Conservation (phyloP, 2,113 vertebrate genomes). For the Ibidorhyncha struthersii region DNA sequence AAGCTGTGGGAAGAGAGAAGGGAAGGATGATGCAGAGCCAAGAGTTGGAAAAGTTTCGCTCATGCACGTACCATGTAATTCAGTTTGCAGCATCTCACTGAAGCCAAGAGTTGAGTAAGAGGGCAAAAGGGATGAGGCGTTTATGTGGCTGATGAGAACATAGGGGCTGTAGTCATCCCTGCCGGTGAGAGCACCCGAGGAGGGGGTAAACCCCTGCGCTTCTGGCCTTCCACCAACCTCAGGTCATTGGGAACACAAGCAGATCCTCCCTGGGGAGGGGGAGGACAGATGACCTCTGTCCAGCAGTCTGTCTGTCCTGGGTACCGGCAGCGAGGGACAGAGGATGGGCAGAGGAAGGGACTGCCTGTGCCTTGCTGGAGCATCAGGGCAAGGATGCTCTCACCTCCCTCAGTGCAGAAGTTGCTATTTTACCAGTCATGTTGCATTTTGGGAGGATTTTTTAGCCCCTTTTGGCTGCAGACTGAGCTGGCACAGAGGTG, state of each 20-base stretch:
- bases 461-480: too few relatives aligned
- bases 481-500: not conserved
- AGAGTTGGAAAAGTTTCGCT: not conserved
- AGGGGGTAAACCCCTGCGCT: not conserved
- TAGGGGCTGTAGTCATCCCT: not conserved
- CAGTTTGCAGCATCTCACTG: not conserved
- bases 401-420: not conserved
- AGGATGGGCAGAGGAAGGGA: not conserved
- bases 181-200: accelerated
- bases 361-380: not conserved
- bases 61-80: accelerated
- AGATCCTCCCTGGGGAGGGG: not conserved
- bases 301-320: not conserved
- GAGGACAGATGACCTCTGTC: accelerated
- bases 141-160: not conserved
- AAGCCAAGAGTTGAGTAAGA: not conserved
- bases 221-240: not conserved
- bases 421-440: accelerated
- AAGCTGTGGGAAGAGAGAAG: not conserved
- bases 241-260: accelerated
- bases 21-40: not conserved
- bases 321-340: accelerated
- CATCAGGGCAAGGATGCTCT: not conserved
- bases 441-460: not conserved
- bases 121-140: not conserved